Base-by-base conservation (phyloP, 2,797 vertebrate genomes). In the Decapterus maruadsi region DNA sequence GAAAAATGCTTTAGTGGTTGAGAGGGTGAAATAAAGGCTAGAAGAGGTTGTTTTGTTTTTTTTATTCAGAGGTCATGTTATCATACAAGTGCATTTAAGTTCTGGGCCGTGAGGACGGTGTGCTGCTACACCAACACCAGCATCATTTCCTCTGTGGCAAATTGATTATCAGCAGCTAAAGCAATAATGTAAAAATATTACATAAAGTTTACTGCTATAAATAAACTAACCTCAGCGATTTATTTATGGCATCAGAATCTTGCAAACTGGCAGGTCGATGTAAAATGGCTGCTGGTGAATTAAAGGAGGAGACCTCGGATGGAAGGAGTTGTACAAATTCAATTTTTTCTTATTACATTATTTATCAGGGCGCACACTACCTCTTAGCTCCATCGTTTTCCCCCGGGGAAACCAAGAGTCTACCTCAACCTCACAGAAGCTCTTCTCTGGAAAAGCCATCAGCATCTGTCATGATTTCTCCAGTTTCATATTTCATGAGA, bases 371-470 rank as follows among this genome's bases (percentile, higher is more conserved):
- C 77, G 46, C 62, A 53, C 51, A 4, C 51, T 63, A 46, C 64
- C 61, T 75, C 77, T 78, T 71, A 75, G 20, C 68, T 80, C 56
- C 60, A n/a, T 72, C 58, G 22, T 74, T 75, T 58, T 34, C 56
- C 66, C 57, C 6, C 0, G 20, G 51, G 42, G 31, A 68, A 67
- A 66, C 55, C 63, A 50, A 71, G 31, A 73, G 42, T 60, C 55
- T 48, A 36, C 54, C 64, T 86, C 65, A 76, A 60, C 59, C 63
- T 63, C 55, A 60, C 73, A 48, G 42, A 64, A 84, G 79, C 84
- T 68, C 83, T 84, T 90, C 62, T 93, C 88, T 93, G 88, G 86
- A 87, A 90, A 89, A 81, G 78, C 34, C 72, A 74, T 69, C 84
- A 48, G 51, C 67, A 78, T 73, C 48, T 72, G 31, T 82, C 70